Base-by-base conservation (phyloP, 2,797 vertebrate species). In the Pangasius mekongensis region DNA sequence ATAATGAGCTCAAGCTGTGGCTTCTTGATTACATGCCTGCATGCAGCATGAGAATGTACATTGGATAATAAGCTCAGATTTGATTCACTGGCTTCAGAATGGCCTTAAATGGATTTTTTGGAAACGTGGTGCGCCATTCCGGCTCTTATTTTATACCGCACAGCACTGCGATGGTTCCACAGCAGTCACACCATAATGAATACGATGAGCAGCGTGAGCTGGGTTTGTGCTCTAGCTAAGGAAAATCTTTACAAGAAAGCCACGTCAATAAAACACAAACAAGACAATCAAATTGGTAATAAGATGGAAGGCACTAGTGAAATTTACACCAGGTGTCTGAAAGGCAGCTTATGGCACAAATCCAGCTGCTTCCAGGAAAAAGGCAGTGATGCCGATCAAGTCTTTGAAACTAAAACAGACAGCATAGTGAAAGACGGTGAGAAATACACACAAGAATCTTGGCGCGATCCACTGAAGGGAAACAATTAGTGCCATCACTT, bases 1-100 rank as follows among this genome's bases (percentile, higher is more conserved):
- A 54, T 89, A 89, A 86, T 88, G 83, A 90, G 83, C 58, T 88
- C 62, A 88, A 89, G 87, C 85, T 49, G 66, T 83, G 91, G 77
- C 76, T 89, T 54, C 66, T 82, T 89, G 87, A 90, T 90, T 88
- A 84, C 82, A 88, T 84, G 82, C 77, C 84, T 88, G 64, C 36
- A 56, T 60, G 64, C 56, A 76, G 86, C 81, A 88, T 76, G 54
- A 86, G 54, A 64, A 90, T 85, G 64, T 56, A 85, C 81, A 74
- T 81, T 86, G 47, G 77, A 84, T 87, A 89, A 89, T 86, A 87
- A 88, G 27, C 60, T 85, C 52, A 30, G 7, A 39, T 71, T 88
- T 56, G 33, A 69, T 66, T 13, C 71, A 86, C 52, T 49, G 88
- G 73, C 2, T 73, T 67, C 47, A 62, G 49, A 86, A 74, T 20